Conservation (phyloP, 2,888 invertebrate species). For the Anorthoa munda region DNA sequence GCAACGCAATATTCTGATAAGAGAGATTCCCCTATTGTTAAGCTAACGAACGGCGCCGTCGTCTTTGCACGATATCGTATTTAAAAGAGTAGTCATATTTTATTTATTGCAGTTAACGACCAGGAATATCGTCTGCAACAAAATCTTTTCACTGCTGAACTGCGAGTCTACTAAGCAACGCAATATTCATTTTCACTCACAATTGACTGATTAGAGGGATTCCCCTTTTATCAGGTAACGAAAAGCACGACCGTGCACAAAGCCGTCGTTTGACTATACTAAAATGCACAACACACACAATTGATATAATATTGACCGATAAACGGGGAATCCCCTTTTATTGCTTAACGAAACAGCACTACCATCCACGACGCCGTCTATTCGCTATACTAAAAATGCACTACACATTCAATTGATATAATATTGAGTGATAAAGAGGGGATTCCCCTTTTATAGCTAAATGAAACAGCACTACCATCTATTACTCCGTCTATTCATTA, state of each 20-base stretch:
- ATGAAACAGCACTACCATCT: too few relatives aligned
- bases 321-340: not conserved
- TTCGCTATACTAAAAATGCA: not conserved
- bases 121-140: too few relatives aligned
- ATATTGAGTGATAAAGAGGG: not conserved
- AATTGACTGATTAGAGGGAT: conserved; percentile 1
- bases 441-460: not conserved
- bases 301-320: too few relatives aligned
- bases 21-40: conserved; percentile 10
- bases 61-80: not conserved
- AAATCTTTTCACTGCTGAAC: too few relatives aligned
- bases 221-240: conserved; percentile 3
- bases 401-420: too few relatives aligned
- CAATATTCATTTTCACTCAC: not conserved
- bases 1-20: not conserved
- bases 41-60: not conserved
- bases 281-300: too few relatives aligned
- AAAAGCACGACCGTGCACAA: not conserved
- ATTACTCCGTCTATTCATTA: not conserved
- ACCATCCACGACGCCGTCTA: not conserved
- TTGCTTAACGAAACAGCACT: not conserved
- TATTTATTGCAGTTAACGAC: not conserved
- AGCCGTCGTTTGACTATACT: too few relatives aligned
- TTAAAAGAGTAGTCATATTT: too few relatives aligned
- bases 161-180: not conserved